These are phyloP conservation scores for Andrena fulva DNA, from an alignment of 2,888 invertebrate species.

Conservation along the genomic window DNA sequence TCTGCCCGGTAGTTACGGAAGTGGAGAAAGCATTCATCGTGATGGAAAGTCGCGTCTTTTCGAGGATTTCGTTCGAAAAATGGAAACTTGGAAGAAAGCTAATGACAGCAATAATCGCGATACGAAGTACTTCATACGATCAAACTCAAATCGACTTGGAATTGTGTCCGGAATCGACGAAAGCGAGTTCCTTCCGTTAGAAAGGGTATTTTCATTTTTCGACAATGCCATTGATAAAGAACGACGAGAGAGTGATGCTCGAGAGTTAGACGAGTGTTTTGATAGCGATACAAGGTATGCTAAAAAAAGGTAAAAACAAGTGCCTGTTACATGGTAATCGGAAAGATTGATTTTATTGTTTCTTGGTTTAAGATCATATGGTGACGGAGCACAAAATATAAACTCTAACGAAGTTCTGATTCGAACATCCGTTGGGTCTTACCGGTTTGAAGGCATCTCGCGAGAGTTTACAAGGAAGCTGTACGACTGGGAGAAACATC, in stretches of 20 bases:
- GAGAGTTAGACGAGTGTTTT: constrained; percentile 88
- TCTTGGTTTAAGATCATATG: constrained; percentile 36
- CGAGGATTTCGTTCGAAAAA: constrained; percentile 93
- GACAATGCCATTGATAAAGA: constrained; percentile 86
- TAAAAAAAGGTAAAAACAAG: background rate
- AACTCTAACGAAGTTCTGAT: constrained; percentile 89
- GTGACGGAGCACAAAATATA: constrained; percentile 29
- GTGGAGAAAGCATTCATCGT: constrained; percentile 46
- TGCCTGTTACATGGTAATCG: background rate
- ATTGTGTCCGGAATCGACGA: constrained; percentile 77
- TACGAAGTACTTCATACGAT: constrained; percentile 73
- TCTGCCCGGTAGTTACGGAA: constrained; percentile 50
- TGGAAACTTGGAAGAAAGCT: constrained; percentile 94
- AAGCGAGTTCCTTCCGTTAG: constrained; percentile 87
- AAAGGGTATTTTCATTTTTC: constrained; percentile 86
- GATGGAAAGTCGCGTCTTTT: constrained; percentile 89
- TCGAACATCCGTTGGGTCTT: constrained; percentile 93
- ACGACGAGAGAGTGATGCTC: constrained; percentile 86
- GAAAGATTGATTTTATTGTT: background rate
- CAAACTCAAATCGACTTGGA: constrained; percentile 10
- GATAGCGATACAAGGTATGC: constrained; percentile 88
- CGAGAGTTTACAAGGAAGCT: constrained; percentile 95
- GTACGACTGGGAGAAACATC: constrained; percentile 96
- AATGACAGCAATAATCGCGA: constrained; percentile 87
- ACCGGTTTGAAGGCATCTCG: constrained; percentile 94